phyloP scores from a whole-genome alignment of 2,888 invertebrate species.

The Pelosia muscerda region DNA sequence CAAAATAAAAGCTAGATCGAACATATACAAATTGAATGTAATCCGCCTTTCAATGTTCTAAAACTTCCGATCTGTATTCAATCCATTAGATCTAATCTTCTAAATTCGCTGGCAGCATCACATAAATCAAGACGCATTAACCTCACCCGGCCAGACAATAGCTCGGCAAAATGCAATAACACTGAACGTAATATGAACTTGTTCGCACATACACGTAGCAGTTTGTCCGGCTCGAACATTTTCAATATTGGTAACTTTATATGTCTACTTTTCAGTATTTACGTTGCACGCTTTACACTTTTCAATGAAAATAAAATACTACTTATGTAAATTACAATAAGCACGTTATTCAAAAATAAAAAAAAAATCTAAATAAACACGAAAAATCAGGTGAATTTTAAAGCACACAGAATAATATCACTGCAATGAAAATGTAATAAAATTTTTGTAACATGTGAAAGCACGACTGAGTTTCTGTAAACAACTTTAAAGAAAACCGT shows the following conservation, averaged over 20 bases:
- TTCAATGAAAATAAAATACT: not conserved
- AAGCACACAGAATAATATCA: constrained; percentile 1
- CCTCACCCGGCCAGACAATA: constrained; percentile 28
- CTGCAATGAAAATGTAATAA: not conserved
- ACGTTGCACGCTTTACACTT: not conserved
- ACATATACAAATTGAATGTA: constrained; percentile 13
- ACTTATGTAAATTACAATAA: too few relatives aligned
- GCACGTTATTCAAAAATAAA: too few relatives aligned
- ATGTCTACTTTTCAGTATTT: not conserved
- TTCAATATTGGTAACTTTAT: not conserved
- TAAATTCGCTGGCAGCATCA: constrained; percentile 17
- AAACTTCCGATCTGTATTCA: constrained; percentile 18
- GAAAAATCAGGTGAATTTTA: not conserved
- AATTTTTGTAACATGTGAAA: constrained; percentile 3
- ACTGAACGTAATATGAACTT: constrained; percentile 28
- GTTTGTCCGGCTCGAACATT: constrained; percentile 2
- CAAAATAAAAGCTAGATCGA: constrained; percentile 30
- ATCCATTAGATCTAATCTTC: constrained; percentile 23
- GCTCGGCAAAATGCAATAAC: constrained; percentile 37
- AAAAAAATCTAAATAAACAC: not conserved
- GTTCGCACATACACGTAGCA: constrained; percentile 9
- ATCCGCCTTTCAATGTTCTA: constrained; percentile 18
- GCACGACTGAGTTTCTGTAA: constrained; percentile 15
- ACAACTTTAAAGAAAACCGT: constrained; percentile 11
- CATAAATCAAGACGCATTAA: constrained; percentile 39